A percentile compares a stretch with the other conserved stretches of the same genome.
Evolutionary conservation across 2,888 invertebrate species (phyloP).

Genomic region (Bimastos eiseni): DNA sequence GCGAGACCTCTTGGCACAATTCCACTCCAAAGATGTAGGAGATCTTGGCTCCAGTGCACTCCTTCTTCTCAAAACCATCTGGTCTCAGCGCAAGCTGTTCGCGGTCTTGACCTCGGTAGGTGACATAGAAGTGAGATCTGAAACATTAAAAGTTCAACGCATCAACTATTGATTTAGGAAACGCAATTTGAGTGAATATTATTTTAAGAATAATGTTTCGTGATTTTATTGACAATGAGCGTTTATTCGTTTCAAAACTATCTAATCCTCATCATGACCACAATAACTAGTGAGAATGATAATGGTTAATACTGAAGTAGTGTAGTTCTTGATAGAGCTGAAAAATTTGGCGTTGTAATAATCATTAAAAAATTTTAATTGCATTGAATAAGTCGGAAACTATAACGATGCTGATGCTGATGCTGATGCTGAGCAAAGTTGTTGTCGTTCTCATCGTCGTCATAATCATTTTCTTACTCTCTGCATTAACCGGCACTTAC

Average conservation of each 20-base stretch:
- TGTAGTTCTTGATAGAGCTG: neutral
- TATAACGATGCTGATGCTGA: no score
- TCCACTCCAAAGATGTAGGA: slow-evolving; percentile 79
- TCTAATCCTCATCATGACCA: neutral
- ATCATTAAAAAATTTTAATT: no score
- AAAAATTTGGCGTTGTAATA: no score
- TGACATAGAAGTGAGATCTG: slow-evolving; percentile 55
- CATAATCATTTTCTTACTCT: neutral
- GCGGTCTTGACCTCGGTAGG: slow-evolving; percentile 65
- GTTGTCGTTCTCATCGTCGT: neutral
- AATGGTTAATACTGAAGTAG: neutral
- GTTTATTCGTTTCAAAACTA: neutral
- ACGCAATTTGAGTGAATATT: neutral
- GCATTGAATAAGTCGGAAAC: no score
- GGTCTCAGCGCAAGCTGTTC: slow-evolving; percentile 72
- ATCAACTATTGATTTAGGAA: neutral
- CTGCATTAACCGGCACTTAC: slow-evolving; percentile 46
- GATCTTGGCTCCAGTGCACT: slow-evolving; percentile 63
- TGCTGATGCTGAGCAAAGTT: neutral
- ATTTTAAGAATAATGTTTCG: neutral
- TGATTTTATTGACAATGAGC: neutral
- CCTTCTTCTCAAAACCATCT: slow-evolving; percentile 67
- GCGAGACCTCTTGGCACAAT: slow-evolving; percentile 75
- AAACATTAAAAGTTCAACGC: slow-evolving; percentile 19
- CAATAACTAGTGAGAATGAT: neutral